Percentiles rank a stretch among this genome's conserved stretches.
Conservation (phyloP, 2,113 vertebrate genomes). For the Montifringilla adamsi region DNA sequence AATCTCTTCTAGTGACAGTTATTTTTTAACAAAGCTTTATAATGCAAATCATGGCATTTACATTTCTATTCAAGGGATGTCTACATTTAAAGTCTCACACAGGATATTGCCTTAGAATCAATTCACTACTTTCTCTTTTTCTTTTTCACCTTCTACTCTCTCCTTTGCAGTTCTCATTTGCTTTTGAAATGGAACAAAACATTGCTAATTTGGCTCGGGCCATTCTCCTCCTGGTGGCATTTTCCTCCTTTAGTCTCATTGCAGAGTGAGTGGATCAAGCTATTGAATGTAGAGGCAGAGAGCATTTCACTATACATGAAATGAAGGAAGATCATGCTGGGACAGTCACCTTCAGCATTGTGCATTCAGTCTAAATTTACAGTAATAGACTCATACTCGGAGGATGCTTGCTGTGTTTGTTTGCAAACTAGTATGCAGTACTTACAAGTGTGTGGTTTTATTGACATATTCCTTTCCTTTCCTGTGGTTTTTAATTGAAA, state of each 20-base stretch:
- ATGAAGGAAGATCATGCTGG: slow-evolving; percentile 68
- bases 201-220: slow-evolving; percentile 10
- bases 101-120: slow-evolving; percentile 27
- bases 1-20: slow-evolving; percentile 62
- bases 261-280: slow-evolving; percentile 23
- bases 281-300: slow-evolving; percentile 24
- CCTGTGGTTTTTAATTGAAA: slow-evolving; percentile 86
- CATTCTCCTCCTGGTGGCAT: not conserved
- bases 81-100: slow-evolving; percentile 49
- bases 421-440: slow-evolving; percentile 81
- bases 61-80: slow-evolving; percentile 58
- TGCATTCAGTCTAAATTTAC: slow-evolving; percentile 74
- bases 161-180: slow-evolving; percentile 7
- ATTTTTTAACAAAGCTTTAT: slow-evolving; percentile 53
- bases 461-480: slow-evolving; percentile 81
- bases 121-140: not conserved
- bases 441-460: slow-evolving; percentile 84
- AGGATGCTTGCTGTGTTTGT: slow-evolving; percentile 81
- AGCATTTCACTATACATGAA: slow-evolving; percentile 44
- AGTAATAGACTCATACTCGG: slow-evolving; percentile 74
- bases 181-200: slow-evolving; percentile 42
- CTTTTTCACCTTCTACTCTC: not conserved
- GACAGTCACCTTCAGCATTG: slow-evolving; percentile 71
- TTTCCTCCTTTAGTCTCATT: slow-evolving; percentile 22
- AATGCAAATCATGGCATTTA: slow-evolving; percentile 58